Conservation (phyloP, 92 coral and sea anemone genomes). For the Porites lobata region DNA sequence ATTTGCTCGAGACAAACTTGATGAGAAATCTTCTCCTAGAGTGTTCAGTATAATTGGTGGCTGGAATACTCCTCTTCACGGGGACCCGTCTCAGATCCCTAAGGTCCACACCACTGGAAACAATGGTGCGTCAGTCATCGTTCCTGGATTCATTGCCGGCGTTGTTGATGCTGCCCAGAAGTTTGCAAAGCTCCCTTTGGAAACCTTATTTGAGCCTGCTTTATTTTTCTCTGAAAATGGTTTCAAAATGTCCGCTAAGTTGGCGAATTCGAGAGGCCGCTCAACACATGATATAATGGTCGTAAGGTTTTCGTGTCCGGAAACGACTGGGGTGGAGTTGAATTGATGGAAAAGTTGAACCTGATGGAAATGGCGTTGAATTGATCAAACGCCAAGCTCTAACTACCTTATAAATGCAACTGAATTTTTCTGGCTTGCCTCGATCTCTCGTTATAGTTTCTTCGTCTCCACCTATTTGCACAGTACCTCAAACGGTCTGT, state of each 20-base stretch:
- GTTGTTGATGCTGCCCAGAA: slow-evolving; percentile 80
- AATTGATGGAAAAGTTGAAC: slow-evolving; percentile 80
- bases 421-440: slow-evolving; percentile 90
- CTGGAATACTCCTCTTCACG: slow-evolving; percentile 80
- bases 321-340: slow-evolving; percentile 92
- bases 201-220: slow-evolving; percentile 90
- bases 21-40: slow-evolving; percentile 73
- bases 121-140: slow-evolving; percentile 90
- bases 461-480: slow-evolving; percentile 78
- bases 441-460: slow-evolving; percentile 81
- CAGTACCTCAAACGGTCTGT: slow-evolving; percentile 61
- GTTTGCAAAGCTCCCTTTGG: slow-evolving; percentile 84
- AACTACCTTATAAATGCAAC: slow-evolving; percentile 78
- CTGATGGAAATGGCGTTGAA: slow-evolving; percentile 90
- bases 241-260: slow-evolving; percentile 77
- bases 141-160: slow-evolving; percentile 97
- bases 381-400: slow-evolving; percentile 62
- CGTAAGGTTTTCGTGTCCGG: slow-evolving; percentile 75
- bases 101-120: slow-evolving; percentile 72
- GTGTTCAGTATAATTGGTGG: slow-evolving; percentile 89
- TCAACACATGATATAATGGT: slow-evolving; percentile 81
- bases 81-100: slow-evolving; percentile 74
- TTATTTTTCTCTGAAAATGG: slow-evolving; percentile 90
- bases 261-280: slow-evolving; percentile 72
- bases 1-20: too few relatives aligned